These are phyloP conservation scores for Hyles lineata DNA, from an alignment of 2,888 invertebrate genomes.

Conservation along the genomic window DNA sequence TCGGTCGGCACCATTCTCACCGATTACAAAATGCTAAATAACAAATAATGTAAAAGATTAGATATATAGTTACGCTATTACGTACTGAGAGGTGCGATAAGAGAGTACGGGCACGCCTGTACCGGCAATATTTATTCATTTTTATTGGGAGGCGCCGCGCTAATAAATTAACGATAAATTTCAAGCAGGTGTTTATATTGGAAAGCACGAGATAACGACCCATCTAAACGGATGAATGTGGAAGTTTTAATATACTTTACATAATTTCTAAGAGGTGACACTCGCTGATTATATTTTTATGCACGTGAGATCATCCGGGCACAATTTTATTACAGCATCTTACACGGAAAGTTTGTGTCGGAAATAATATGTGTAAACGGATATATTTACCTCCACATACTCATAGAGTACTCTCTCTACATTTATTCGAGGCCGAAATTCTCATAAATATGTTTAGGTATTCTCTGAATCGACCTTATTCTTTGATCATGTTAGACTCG, in stretches of 20 bases:
- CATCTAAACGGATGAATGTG: constrained; percentile 46
- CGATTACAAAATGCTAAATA: constrained; percentile 45
- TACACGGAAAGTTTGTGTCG: neutral
- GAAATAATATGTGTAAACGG: constrained; percentile 7
- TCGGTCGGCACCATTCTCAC: constrained; percentile 39
- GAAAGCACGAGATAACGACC: constrained; percentile 45
- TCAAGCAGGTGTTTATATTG: constrained; percentile 58
- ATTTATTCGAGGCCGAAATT: neutral
- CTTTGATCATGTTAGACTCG: constrained; percentile 2
- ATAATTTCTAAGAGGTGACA: constrained; percentile 37
- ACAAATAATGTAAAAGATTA: constrained; percentile 43
- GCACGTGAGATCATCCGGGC: constrained; percentile 8
- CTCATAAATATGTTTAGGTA: neutral
- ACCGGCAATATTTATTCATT: constrained; percentile 50
- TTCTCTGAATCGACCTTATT: neutral
- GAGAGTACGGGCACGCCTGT: constrained; percentile 30
- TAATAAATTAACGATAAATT: constrained; percentile 60
- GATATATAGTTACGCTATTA: constrained; percentile 30
- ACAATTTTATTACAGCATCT: constrained; percentile 4
- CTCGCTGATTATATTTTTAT: constrained; percentile 34
- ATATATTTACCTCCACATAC: neutral
- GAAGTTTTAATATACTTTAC: constrained; percentile 43
- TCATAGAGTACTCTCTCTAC: neutral
- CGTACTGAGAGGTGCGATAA: constrained; percentile 29
- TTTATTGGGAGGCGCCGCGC: constrained; percentile 51